Base-by-base conservation (phyloP, 1,140 invertebrate species). In the Sycobia sp. region DNA sequence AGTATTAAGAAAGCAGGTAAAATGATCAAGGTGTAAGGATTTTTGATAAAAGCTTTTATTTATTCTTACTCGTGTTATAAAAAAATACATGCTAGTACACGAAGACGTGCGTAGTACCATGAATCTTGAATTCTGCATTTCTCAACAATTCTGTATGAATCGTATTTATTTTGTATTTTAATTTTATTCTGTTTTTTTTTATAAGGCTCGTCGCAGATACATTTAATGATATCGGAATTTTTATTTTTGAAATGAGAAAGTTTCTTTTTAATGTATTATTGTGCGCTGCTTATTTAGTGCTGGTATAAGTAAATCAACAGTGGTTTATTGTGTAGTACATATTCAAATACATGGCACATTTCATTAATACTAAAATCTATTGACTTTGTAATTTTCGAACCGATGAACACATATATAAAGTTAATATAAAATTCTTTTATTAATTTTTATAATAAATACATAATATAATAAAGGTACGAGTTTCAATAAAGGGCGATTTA, bases 71-170 rank as follows among this genome's bases (percentile, higher is more conserved):
- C 67, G 69, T 67, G 75, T 72, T 69, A 77, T 78, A 76, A 77
- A 78, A 78, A 78, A 78, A 78, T 77, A 78, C 75, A 76, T 76
- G 73, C 74, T 62, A 70, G 68, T 78, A 72, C 73, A 71, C 70
- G 62, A 65, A 73, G 69, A 56, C 67, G 69, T 73, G 69, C 57
- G 65, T 72, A 57, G 67, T 66, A 72, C 43, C 60, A 55, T 67
- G 47, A 67, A 67, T 58, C 49, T 44, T 62, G 65, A 58, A 53
- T 58, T 58, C 23, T 46, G 58, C 34, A 65, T 54, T 18, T 55
- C 9, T 66, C 29, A 66, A 57, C 38, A 54, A 65, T 49, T 62
- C 9, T 39, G 39, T 55, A 44, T 65, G 60, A 57, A 3, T 58
- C 41, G 7, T 54, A 34, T 50, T 47, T 44, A 46, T 14, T 29